phyloP scores from a whole-genome alignment of 2,113 vertebrate genomes.

The Macheiramphus alcinus region DNA sequence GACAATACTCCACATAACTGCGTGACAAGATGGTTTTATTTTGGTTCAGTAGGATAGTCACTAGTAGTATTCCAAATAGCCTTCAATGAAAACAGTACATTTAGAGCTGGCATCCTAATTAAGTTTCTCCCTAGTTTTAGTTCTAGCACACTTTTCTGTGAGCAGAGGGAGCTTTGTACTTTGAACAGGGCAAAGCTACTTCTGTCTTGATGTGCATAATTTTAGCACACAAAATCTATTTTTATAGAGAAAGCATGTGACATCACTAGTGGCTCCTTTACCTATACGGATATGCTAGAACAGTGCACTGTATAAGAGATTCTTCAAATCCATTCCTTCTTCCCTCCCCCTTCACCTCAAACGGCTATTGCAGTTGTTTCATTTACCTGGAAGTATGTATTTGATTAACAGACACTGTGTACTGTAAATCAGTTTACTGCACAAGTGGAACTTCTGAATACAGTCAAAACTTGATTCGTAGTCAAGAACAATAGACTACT shows the following conservation, averaged over 20 bases:
- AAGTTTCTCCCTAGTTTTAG: neutral
- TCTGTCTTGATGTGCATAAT: neutral
- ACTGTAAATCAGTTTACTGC: neutral
- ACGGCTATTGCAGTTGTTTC: neutral
- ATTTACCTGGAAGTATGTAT: neutral
- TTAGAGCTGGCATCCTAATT: neutral
- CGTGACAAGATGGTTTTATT: neutral
- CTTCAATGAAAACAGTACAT: neutral
- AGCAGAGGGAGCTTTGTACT: neutral
- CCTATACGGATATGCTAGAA: neutral
- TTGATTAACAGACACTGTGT: neutral
- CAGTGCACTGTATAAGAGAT: neutral
- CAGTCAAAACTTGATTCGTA: neutral
- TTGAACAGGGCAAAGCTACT: neutral
- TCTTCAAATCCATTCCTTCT: neutral
- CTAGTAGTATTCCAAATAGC: neutral
- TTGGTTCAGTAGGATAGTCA: neutral
- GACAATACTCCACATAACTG: neutral
- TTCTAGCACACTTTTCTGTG: neutral
- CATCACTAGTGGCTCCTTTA: neutral
- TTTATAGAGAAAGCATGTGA: neutral
- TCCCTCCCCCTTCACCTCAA: neutral
- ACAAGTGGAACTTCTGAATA: neutral
- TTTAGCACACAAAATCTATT: neutral
- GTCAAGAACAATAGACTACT: neutral